Conservation (phyloP, 2,888 invertebrate genomes). For the Anarsia innoxiella region DNA sequence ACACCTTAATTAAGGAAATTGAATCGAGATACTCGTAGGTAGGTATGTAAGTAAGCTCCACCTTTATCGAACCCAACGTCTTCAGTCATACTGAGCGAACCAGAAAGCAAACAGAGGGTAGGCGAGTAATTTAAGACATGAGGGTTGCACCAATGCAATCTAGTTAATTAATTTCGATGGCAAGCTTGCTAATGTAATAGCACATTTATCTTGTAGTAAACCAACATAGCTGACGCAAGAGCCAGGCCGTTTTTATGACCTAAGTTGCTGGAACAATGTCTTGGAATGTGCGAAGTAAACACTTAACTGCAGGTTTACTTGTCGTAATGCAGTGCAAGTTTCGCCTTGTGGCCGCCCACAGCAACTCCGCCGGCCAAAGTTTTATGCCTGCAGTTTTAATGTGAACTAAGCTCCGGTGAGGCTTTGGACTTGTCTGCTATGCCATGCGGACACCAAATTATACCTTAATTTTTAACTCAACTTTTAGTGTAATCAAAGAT, state of each 20-base stretch:
- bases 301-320: slow-evolving; percentile 69
- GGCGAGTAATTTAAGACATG: neutral
- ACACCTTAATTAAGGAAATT: too few relatives aligned
- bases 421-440: slow-evolving; percentile 14
- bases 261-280: slow-evolving; percentile 49
- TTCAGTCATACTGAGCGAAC: neutral
- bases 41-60: too few relatives aligned
- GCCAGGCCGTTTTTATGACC: slow-evolving; percentile 55
- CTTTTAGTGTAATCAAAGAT: slow-evolving; percentile 20
- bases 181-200: neutral
- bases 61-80: neutral
- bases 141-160: slow-evolving; percentile 2
- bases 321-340: slow-evolving; percentile 66
- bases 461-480: slow-evolving; percentile 23
- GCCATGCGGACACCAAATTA: slow-evolving; percentile 27
- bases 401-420: slow-evolving; percentile 39
- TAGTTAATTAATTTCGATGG: slow-evolving; percentile 5
- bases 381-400: slow-evolving; percentile 59
- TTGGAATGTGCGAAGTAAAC: slow-evolving; percentile 67
- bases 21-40: too few relatives aligned
- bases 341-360: slow-evolving; percentile 46
- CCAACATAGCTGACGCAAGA: slow-evolving; percentile 18
- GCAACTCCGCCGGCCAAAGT: slow-evolving; percentile 33
- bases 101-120: neutral
- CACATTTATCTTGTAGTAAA: neutral